Percentiles rank a stretch among this genome's conserved stretches.
phyloP scores from a whole-genome alignment of 2,888 invertebrate species.

The Chorisops tibialis region DNA sequence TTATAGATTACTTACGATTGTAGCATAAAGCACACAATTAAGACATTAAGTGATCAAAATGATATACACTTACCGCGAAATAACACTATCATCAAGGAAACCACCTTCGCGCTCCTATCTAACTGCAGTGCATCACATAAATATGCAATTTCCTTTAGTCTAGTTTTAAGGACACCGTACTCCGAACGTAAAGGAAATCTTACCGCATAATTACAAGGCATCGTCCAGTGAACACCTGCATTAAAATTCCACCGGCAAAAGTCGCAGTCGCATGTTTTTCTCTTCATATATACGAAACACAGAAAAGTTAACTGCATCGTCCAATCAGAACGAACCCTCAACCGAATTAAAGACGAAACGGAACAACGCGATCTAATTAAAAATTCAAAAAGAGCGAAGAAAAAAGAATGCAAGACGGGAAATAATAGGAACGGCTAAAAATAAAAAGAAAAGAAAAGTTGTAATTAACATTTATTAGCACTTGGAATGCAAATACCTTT shows the following conservation, averaged over 20 bases:
- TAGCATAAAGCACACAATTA: no score
- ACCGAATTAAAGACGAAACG: constrained; percentile 9
- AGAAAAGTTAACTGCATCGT: constrained; percentile 18
- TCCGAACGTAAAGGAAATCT: background rate
- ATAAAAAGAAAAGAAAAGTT: constrained; percentile 42
- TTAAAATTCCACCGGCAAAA: constrained; percentile 18
- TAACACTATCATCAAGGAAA: constrained; percentile 12
- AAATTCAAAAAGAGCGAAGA: constrained; percentile 18
- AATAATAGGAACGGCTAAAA: constrained; percentile 14
- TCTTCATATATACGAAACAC: background rate
- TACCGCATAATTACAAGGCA: constrained; percentile 23
- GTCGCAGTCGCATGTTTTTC: constrained; percentile 6
- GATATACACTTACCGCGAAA: background rate
- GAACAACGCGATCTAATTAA: constrained; percentile 23
- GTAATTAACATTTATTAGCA: constrained; percentile 52
- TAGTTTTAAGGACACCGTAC: constrained; percentile 13
- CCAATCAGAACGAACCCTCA: constrained; percentile 18
- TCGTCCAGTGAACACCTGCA: constrained; percentile 8
- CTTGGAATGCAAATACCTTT: constrained; percentile 35
- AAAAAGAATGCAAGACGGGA: constrained; percentile 2
- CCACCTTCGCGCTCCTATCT: constrained; percentile 10
- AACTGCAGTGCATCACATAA: constrained; percentile 25
- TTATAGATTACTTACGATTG: no score
- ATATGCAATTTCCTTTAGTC: constrained; percentile 23
- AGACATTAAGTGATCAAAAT: no score